phyloP scores from a whole-genome alignment of 2,888 invertebrate genomes.

The Trissolcus japonicus region DNA sequence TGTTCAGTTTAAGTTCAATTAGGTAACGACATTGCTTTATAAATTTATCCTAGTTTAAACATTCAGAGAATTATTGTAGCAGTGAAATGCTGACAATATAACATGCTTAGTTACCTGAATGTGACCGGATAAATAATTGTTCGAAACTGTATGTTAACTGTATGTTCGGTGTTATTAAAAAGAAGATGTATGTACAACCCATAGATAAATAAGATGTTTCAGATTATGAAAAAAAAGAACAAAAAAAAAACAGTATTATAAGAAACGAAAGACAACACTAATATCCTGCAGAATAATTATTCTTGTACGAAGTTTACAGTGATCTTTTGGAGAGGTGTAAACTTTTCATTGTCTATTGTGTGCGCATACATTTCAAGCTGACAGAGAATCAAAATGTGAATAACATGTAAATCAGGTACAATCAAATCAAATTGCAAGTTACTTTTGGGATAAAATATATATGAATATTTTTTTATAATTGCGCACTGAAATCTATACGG shows the following conservation, averaged over 20 bases:
- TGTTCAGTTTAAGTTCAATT: too few species aligned
- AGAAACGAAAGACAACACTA: background rate
- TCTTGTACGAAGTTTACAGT: background rate
- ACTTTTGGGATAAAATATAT: background rate
- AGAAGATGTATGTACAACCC: constrained; percentile 22
- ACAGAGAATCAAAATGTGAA: too few species aligned
- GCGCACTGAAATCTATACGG: constrained; percentile 2
- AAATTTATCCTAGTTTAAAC: constrained; percentile 19
- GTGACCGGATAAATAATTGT: constrained; percentile 37
- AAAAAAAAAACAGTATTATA: constrained; percentile 1
- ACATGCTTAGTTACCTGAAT: constrained; percentile 53
- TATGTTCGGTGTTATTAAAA: constrained; percentile 37
- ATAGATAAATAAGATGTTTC: constrained; percentile 21
- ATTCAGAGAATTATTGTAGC: constrained; percentile 33
- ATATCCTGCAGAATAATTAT: background rate
- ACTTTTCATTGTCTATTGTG: too few species aligned
- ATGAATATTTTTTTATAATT: constrained; percentile 18
- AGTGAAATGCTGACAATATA: constrained; percentile 50
- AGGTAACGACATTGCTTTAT: background rate
- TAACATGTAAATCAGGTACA: too few species aligned
- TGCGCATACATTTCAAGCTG: too few species aligned
- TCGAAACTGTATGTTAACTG: constrained; percentile 37
- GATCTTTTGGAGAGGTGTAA: too few species aligned
- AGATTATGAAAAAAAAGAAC: constrained; percentile 3
- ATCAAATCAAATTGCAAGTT: too few species aligned